Evolutionary conservation across 2,797 vertebrate species (phyloP), one percentile per base, ranked within the genome.

Genomic region (Chelon labrosus): DNA sequence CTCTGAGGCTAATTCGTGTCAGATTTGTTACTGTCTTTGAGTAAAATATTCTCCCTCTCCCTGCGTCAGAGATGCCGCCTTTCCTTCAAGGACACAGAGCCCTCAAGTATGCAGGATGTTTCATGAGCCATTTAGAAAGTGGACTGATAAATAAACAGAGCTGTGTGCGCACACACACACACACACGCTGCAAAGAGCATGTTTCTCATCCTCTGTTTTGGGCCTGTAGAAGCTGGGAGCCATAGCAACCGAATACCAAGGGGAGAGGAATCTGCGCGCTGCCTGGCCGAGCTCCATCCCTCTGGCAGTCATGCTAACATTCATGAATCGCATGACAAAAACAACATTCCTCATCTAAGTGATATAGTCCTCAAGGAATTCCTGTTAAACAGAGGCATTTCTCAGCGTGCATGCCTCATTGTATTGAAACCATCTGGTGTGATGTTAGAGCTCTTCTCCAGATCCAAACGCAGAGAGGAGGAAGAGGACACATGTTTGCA

Each of bases 341-440:
- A 92, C 90, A 92, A 90, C 90, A 92, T 91, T 86, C 88, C 91
- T 84, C 89, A 86, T 89, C 83, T 87, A 83, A 89, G 86, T 84
- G 87, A 92, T 87, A 84, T 84, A 82, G 89, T 90, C 89, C 93
- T 89, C 75, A 85, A 89, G 91, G 83, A 91, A 93, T 94, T 92
- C 79, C 75, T 88, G 86, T 83, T 85, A 83, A 92, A 92, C 64
- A 58, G 83, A 91, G 85, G 80, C 85, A 85, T 92, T 91, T 91
- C 85, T 88, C 82, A 37, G 73, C 11, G 10, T 67, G 80, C 86
- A 86, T 88, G 86, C 87, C 81, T 85, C 84, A 65, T 65, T 54
- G 50, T 80, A 93, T 91, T 86, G 46, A 88, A 91, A 91, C 84
- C 89, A 92, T 90, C 86, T 91, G 91, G 67, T 74, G 27, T 57